phyloP scores from a whole-genome alignment of 2,113 vertebrate genomes.

The Dicentrarchus labrax region DNA sequence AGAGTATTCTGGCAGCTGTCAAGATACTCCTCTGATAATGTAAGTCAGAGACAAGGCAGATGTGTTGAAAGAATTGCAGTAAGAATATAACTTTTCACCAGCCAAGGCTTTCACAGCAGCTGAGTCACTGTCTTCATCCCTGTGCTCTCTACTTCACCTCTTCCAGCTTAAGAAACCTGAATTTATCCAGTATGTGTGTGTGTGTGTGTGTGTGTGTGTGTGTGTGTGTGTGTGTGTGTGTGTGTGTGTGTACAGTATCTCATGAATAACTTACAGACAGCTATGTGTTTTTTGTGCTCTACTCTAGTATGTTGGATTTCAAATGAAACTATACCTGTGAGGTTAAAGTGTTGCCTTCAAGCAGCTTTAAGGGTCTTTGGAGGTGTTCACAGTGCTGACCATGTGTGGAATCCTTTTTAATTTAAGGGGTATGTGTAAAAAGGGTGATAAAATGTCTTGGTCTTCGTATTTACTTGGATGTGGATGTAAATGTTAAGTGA shows the following conservation, averaged over 20 bases:
- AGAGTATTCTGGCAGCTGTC: slow-evolving; percentile 73
- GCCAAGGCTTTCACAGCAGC: slow-evolving; percentile 26
- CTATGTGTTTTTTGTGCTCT: neutral
- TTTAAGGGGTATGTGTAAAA: neutral
- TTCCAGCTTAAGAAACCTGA: slow-evolving; percentile 23
- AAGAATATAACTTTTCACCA: slow-evolving; percentile 68
- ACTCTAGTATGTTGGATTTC: neutral
- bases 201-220: too few relatives aligned
- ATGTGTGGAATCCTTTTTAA: neutral
- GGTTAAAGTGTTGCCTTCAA: neutral
- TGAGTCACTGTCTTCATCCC: slow-evolving; percentile 40
- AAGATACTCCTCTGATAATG: slow-evolving; percentile 63
- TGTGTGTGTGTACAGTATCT: slow-evolving; percentile 1
- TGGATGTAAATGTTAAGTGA: neutral
- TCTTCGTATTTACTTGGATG: neutral
- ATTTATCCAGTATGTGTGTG: slow-evolving; percentile 4
- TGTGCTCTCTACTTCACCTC: slow-evolving; percentile 26
- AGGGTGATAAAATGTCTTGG: neutral
- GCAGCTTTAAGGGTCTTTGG: neutral
- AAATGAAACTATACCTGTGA: neutral
- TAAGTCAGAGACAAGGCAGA: slow-evolving; percentile 58
- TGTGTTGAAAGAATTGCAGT: slow-evolving; percentile 63
- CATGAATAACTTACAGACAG: slow-evolving; percentile 16
- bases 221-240: too few relatives aligned
- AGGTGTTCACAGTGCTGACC: neutral